A percentile compares a stretch with the other conserved stretches of the same genome.
Evolutionary conservation across 2,888 invertebrate genomes (phyloP).

Genomic region (Herminia tarsipennalis): DNA sequence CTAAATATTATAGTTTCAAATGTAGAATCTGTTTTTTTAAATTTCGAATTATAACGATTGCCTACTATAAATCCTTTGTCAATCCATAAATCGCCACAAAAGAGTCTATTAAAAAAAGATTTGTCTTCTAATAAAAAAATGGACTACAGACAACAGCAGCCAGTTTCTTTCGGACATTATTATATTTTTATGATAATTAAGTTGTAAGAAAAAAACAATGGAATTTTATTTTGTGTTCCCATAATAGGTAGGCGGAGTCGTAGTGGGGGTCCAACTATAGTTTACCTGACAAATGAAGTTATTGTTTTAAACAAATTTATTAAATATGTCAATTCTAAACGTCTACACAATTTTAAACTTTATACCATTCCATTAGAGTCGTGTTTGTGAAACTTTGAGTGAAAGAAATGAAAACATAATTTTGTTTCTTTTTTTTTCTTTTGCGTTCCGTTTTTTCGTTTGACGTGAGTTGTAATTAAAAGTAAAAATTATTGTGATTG

Average conservation of each 20-base stretch:
- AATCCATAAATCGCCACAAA: slow-evolving; percentile 12
- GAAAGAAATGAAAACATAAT: slow-evolving; percentile 2
- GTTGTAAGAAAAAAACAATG: slow-evolving; percentile 48
- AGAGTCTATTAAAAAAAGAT: slow-evolving; percentile 25
- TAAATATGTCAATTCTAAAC: background rate
- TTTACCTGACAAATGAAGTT: slow-evolving; percentile 74
- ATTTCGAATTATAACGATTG: too few species aligned
- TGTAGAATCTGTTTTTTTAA: too few species aligned
- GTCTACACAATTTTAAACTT: slow-evolving; percentile 3
- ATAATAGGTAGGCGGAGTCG: slow-evolving; percentile 56
- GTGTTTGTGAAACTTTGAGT: slow-evolving; percentile 2
- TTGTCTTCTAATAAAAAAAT: slow-evolving; percentile 30
- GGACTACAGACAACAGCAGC: slow-evolving; percentile 18
- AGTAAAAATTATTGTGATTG: slow-evolving; percentile 82
- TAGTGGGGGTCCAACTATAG: slow-evolving; percentile 59
- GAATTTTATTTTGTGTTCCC: slow-evolving; percentile 41
- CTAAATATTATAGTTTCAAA: too few species aligned
- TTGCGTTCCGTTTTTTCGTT: slow-evolving; percentile 44
- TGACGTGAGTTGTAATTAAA: slow-evolving; percentile 74
- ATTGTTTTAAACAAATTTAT: slow-evolving; percentile 46
- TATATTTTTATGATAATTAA: slow-evolving; percentile 60
- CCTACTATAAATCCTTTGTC: slow-evolving; percentile 8
- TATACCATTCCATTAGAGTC: slow-evolving; percentile 1
- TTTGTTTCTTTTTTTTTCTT: slow-evolving; percentile 27
- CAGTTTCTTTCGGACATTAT: slow-evolving; percentile 41